Percentiles rank a stretch among this genome's conserved stretches.
These are phyloP conservation scores for Connochaetes taurinus DNA, from an alignment of 2,113 vertebrate genomes.

Conservation along the genomic window DNA sequence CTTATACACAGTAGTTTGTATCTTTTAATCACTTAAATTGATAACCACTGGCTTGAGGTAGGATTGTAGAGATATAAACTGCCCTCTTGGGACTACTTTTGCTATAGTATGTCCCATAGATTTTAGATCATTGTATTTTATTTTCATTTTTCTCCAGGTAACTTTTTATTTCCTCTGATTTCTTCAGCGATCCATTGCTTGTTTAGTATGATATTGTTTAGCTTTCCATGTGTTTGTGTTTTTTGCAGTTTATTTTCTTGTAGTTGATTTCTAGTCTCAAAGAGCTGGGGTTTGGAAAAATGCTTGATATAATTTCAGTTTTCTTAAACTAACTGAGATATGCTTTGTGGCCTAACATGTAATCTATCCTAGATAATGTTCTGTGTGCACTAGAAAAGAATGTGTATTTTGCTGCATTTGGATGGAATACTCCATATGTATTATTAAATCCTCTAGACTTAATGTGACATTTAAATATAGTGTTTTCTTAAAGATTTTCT, in stretches of 20 bases:
- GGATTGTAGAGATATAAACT: background rate
- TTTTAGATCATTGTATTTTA: background rate
- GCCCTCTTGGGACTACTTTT: background rate
- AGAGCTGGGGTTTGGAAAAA: background rate
- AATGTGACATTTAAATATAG: background rate
- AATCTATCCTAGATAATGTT: background rate
- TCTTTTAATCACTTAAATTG: background rate
- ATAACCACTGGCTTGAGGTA: background rate
- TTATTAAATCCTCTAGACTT: background rate
- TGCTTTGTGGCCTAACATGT: background rate
- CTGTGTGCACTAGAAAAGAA: background rate
- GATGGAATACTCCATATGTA: background rate
- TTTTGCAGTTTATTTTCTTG: background rate
- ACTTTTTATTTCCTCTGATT: background rate
- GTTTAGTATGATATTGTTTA: background rate
- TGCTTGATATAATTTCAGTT: background rate
- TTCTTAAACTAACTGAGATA: background rate
- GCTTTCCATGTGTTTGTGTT: background rate
- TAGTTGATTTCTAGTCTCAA: background rate
- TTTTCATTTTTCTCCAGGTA: background rate
- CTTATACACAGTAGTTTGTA: background rate
- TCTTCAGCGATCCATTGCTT: background rate
- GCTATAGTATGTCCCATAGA: background rate
- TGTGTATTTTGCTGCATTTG: background rate
- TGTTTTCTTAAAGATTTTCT: background rate